Conservation (phyloP, 2,797 vertebrate species). For the Molossus alvarezi region DNA sequence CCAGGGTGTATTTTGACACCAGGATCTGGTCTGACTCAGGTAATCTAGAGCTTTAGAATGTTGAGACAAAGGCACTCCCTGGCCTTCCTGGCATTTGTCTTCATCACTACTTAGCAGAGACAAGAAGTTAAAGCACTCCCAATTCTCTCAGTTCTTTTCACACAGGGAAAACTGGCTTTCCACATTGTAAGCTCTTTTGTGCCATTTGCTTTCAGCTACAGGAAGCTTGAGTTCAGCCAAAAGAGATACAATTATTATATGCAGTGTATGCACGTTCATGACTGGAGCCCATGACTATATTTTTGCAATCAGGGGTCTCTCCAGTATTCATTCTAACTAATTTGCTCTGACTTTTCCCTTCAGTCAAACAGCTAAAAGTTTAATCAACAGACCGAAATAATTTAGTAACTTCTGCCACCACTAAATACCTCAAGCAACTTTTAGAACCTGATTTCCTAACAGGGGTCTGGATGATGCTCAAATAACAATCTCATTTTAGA, state of each 20-base stretch:
- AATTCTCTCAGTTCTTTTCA: slow-evolving; percentile 64
- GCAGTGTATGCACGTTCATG: slow-evolving; percentile 33
- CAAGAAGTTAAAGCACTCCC: slow-evolving; percentile 32
- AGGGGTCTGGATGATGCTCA: slow-evolving; percentile 33
- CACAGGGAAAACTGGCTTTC: slow-evolving; percentile 67
- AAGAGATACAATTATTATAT: slow-evolving; percentile 76
- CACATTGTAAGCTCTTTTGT: slow-evolving; percentile 52
- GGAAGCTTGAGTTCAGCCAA: slow-evolving; percentile 79
- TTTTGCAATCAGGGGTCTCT: slow-evolving; percentile 67
- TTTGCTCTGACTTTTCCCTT: slow-evolving; percentile 38
- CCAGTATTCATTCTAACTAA: slow-evolving; percentile 44
- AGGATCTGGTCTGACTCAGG: background rate
- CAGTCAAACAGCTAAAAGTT: slow-evolving; percentile 59
- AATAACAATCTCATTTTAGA: slow-evolving; percentile 55
- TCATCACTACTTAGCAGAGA: slow-evolving; percentile 52
- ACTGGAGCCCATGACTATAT: slow-evolving; percentile 54
- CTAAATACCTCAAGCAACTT: slow-evolving; percentile 4
- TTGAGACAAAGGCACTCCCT: background rate
- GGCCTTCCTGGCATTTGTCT: background rate
- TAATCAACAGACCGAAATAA: slow-evolving; percentile 60
- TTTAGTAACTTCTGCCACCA: slow-evolving; percentile 41
- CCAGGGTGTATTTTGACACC: background rate
- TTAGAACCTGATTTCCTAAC: slow-evolving; percentile 66
- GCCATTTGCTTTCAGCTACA: slow-evolving; percentile 77
- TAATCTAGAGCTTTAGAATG: slow-evolving; percentile 19